A percentile compares a stretch with the other conserved stretches of the same genome.
phyloP scores from a whole-genome alignment of 2,113 vertebrate genomes.

The Girardinichthys multiradiatus region DNA sequence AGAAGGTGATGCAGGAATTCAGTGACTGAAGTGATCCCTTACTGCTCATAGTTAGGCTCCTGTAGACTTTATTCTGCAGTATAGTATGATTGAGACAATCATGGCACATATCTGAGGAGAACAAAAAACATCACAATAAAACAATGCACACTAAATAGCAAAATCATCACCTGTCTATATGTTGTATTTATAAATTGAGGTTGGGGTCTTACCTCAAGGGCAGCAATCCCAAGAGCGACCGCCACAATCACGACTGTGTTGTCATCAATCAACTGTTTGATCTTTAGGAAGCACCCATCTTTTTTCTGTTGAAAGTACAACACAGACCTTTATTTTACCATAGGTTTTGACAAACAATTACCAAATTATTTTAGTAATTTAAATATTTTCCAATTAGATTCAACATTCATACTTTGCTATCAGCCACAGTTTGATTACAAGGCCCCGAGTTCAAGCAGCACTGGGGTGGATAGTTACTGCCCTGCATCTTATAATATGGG shows the following conservation, averaged over 20 bases:
- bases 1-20: not conserved
- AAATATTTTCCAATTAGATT: not conserved
- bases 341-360: not conserved
- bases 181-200: not conserved
- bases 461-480: slow-evolving; percentile 52
- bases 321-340: not conserved
- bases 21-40: slow-evolving; percentile 7
- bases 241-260: slow-evolving; percentile 75
- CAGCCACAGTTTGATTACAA: slow-evolving; percentile 14
- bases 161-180: not conserved
- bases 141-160: not conserved
- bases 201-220: slow-evolving; percentile 77
- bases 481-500: slow-evolving; percentile 26
- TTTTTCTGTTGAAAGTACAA: slow-evolving; percentile 35
- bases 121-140: not conserved
- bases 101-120: slow-evolving; percentile 75
- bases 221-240: slow-evolving; percentile 79
- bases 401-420: slow-evolving; percentile 14
- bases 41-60: not conserved
- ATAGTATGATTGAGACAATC: slow-evolving; percentile 78
- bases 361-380: too few species aligned
- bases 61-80: slow-evolving; percentile 64
- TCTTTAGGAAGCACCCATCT: slow-evolving; percentile 72
- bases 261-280: slow-evolving; percentile 66
- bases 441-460: slow-evolving; percentile 55